Evolutionary conservation across 2,113 vertebrate genomes (phyloP), one percentile per base, ranked within the genome.

Genomic region (Neodon shergylaensis): DNA sequence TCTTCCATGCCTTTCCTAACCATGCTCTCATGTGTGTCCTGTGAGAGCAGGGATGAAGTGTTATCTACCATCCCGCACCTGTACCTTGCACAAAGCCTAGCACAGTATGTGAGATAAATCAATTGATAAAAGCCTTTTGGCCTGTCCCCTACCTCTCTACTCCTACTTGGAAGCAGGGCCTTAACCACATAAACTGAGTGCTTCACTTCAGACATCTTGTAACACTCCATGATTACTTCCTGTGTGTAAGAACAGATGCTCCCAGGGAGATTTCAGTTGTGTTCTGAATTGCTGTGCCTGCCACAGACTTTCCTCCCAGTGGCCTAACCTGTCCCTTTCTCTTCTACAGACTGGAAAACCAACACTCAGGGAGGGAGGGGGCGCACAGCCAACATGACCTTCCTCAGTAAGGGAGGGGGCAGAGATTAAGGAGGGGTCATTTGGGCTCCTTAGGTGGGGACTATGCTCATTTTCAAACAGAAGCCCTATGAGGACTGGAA

Each of bases 221-320:
- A 90, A 81, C 65, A 47, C 61, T 93, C 93, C 88, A 86, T 65
- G 76, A 84, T n/a, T 61, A 91, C 47, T 91, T 77, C 96, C 81
- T 91, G 44, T 76, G 70, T 47, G 66, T 63, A 87, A 74, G 72
- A 82, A 88, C 0, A 78, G 92, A 66, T 76, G 83, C 83, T 92
- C 72, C 42, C 81, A 39, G 81, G 31, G 49, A 78, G 47, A 52
- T 47, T 94, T 58, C 66, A 28, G 52, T 88, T 36, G 61, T 19
- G 12, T 26, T 95, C 88, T 92, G 66, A 94, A 52, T 49, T 85
- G 49, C 61, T 21, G 12, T 28, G 72, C 81, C 58, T 91, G 86
- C 63, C 92, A 82, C 44, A 89, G 52, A 73, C 39, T 79, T 86
- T 82, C 95, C 44, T 92, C 81, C 49, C 16, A 42, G 78, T 31